These are phyloP conservation scores for Enteromius fasciolatus DNA, from an alignment of 2,797 vertebrate genomes.

Conservation along the genomic window DNA sequence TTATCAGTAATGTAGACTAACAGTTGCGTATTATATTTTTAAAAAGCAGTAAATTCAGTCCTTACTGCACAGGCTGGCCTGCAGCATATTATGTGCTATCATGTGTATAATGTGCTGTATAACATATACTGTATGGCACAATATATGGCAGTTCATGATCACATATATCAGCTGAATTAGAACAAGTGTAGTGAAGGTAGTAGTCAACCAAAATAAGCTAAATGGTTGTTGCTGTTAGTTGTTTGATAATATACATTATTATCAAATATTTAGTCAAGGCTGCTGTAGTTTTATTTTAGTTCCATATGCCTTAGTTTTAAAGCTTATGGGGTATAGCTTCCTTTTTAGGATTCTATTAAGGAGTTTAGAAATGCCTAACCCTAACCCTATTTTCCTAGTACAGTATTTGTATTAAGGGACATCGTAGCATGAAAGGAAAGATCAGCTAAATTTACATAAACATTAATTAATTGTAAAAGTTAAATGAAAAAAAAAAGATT, in stretches of 20 bases:
- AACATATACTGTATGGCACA: neutral
- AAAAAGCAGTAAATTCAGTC: slow-evolving; percentile 13
- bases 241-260: neutral
- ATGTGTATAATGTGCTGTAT: neutral
- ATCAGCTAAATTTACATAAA: slow-evolving; percentile 1
- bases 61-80: neutral
- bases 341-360: neutral
- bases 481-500: neutral
- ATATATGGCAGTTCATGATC: neutral
- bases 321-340: neutral
- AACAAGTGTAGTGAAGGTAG: neutral
- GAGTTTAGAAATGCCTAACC: neutral
- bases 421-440: neutral
- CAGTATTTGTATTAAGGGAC: slow-evolving; percentile 13
- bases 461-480: neutral
- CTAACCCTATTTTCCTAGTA: slow-evolving; percentile 11
- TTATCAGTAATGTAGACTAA: slow-evolving; percentile 7
- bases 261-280: neutral
- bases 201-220: slow-evolving; percentile 24
- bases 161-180: neutral
- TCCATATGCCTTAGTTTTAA: neutral
- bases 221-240: slow-evolving; percentile 11
- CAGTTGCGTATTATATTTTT: neutral
- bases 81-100: neutral
- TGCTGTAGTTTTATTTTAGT: neutral